Evolutionary conservation across 2,888 invertebrate species (phyloP), one percentile per base, ranked within the genome.

Genomic region (Eristalinus aeneus): DNA sequence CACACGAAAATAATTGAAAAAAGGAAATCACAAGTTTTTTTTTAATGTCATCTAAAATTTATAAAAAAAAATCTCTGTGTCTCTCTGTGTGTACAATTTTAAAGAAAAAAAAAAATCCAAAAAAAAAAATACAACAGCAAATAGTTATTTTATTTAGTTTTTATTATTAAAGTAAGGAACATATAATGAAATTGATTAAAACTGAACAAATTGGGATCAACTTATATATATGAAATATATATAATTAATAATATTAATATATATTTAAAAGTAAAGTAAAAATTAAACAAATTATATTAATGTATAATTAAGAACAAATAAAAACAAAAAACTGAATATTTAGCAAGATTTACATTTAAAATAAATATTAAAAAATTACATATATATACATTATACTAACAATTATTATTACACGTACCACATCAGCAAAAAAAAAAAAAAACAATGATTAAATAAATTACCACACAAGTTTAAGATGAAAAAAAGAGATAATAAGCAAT

Each of bases 151-250:
- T 69, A 73, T 81, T 78, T 71, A 76, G 84, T 80, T 87, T 75
- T 75, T 58, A 85, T 88, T 85, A 56, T 67, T 56, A 69, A 67
- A 63, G 53, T 58, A 75, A 78, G 73, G 77, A 82, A 84, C 72
- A 69, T 56, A 68, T 46, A 88, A 84, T 77, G 63, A 81, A 88
- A 87, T 79, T 86, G 69, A 79, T 83, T 86, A 91, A 91, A 91
- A 92, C 92, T 92, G 92, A 92, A 91, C 90, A 92, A 88, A 92
- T 92, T 92, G 92, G 92, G 92, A 92, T 91, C 92, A 92, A 92
- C 91, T 92, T 92, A 91, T 92, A 91, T 91, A 91, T 92, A 91
- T 91, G 91, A 91, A 90, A 90, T 89, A 91, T 90, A 90, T 89
- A 90, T 89, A 89, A 90, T 89, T 88, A 89, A 89, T 88, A 88